Conservation (phyloP, 2,888 invertebrate species). For the Iselma pallidipennis region DNA sequence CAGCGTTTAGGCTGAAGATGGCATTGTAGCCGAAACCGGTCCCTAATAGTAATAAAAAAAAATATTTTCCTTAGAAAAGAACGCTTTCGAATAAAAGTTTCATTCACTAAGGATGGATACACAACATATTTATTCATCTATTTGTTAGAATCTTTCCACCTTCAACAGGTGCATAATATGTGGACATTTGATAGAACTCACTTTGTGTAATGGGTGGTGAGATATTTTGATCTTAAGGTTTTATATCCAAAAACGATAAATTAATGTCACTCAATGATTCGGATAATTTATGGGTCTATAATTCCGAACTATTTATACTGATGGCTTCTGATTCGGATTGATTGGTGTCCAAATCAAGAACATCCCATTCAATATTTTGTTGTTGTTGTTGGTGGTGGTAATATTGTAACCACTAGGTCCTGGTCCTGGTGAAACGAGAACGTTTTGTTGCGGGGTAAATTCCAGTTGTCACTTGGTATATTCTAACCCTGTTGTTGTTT, state of each 20-base stretch:
- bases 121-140: too few relatives aligned
- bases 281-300: slow-evolving; percentile 54
- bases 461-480: slow-evolving; percentile 22
- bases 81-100: too few relatives aligned
- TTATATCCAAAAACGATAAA: slow-evolving; percentile 56
- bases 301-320: slow-evolving; percentile 36
- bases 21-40: too few relatives aligned
- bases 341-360: slow-evolving; percentile 30
- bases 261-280: slow-evolving; percentile 56
- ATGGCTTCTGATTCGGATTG: slow-evolving; percentile 53
- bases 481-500: slow-evolving; percentile 2
- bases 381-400: not conserved
- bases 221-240: slow-evolving; percentile 53
- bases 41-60: too few relatives aligned
- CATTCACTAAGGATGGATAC: too few relatives aligned
- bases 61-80: too few relatives aligned
- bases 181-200: slow-evolving; percentile 86
- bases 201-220: slow-evolving; percentile 83
- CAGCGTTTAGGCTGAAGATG: too few relatives aligned
- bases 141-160: slow-evolving; percentile 68
- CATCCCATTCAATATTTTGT: slow-evolving; percentile 33
- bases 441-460: slow-evolving; percentile 1
- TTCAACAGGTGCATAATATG: slow-evolving; percentile 84
- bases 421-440: not conserved
- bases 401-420: not conserved